Base-by-base conservation (phyloP, 2,797 vertebrate genomes). In the Dryobates pubescens region DNA sequence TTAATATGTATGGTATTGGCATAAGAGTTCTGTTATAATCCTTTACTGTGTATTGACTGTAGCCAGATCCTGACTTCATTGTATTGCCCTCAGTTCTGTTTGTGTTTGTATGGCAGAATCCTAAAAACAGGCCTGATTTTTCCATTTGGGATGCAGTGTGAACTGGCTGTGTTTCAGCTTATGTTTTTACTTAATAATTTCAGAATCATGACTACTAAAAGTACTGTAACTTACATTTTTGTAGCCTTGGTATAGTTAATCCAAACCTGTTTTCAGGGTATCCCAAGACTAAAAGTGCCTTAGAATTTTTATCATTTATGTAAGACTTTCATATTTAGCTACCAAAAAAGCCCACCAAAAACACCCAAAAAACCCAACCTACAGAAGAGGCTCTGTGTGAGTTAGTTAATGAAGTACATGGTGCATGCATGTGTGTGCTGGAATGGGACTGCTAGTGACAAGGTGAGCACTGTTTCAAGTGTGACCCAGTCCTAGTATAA, bases 341-440 rank as follows among this genome's bases (percentile, higher is more conserved):
- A 57, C 27, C 75, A 30, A 69, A 73, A 87, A 83, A 58, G 8
- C 36, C 36, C 36, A 36, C 36, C 36, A 19, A 13, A 32, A 14
- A 70, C 36, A 13, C 38, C 38, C 38, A 65, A 74, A 79, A 67
- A 70, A 76, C 74, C 62, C 49, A 72, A 15, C 3, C 8, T 54
- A 5, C 5, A 1, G 41, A 58, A 58, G 14, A 38, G 24, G 38
- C 20, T 0, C 1, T 56, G 47, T 2, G 0, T 58, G 41, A 32
- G 17, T 18, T 68, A 32, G 29, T 57, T 26, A 36, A 41, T 27
- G 24, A 30, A 45, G 41, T 41, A 13, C 27, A 17, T 6, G 30
- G 8, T 53, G 27, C 16, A 10, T n/a, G 51, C 19, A 24, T 22
- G 18, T 64, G 3, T 27, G 38, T 32, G 16, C n/a, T 59, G 30